Evolutionary conservation across 2,888 invertebrate genomes (phyloP).

Genomic region (Sisyra terminalis): DNA sequence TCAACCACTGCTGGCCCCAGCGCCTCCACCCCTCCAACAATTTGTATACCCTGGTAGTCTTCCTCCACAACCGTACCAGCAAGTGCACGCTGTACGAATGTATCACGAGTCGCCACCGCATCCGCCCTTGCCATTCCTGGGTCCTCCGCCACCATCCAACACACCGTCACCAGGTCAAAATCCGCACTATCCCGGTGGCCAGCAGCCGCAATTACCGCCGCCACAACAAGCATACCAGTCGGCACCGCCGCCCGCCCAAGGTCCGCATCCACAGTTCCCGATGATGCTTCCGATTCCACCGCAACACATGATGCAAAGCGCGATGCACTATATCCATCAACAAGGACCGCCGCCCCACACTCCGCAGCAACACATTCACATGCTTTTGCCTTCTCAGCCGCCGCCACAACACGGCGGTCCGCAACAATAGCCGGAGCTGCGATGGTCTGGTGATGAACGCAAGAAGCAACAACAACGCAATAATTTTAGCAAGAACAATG

Average conservation of each 20-base stretch:
- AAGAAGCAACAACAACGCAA: too few species aligned
- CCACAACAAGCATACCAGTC: slow-evolving; percentile 36
- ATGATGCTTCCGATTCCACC: slow-evolving; percentile 41
- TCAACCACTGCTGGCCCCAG: slow-evolving; percentile 69
- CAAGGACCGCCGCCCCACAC: slow-evolving; percentile 29
- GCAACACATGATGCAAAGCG: slow-evolving; percentile 13
- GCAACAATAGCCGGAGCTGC: slow-evolving; percentile 19
- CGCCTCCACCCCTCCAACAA: slow-evolving; percentile 46
- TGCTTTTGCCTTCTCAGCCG: slow-evolving; percentile 29
- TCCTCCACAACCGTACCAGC: slow-evolving; percentile 26
- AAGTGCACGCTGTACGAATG: slow-evolving; percentile 44
- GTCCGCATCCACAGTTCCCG: slow-evolving; percentile 33
- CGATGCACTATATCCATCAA: slow-evolving; percentile 18
- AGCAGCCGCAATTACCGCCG: slow-evolving; percentile 24
- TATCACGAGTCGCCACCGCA: slow-evolving; percentile 43
- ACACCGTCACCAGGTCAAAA: slow-evolving; percentile 27
- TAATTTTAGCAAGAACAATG: too few species aligned
- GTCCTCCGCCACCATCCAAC: slow-evolving; percentile 35
- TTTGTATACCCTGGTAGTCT: slow-evolving; percentile 23
- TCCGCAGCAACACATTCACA: slow-evolving; percentile 27
- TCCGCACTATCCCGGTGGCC: slow-evolving; percentile 19
- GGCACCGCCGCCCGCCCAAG: slow-evolving; percentile 39
- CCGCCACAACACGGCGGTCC: slow-evolving; percentile 27
- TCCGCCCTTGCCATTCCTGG: slow-evolving; percentile 32
- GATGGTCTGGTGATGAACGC: background rate